phyloP scores from a whole-genome alignment of 2,797 vertebrate genomes.

The Sebastes diaconus region DNA sequence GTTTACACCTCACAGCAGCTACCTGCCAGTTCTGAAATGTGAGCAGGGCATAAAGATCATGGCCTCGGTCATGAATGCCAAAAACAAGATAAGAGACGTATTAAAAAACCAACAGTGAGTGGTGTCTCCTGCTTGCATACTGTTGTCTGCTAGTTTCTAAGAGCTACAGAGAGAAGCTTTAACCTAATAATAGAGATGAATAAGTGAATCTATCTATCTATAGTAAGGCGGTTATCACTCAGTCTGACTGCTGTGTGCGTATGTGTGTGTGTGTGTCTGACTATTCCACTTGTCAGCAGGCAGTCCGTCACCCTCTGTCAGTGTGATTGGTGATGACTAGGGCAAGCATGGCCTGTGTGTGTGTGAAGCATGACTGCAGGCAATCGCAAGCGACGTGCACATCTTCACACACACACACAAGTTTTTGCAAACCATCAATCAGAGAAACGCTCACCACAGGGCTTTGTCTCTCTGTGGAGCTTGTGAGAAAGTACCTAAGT shows the following conservation, averaged over 20 bases:
- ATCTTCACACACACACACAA: background rate
- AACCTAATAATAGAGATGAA: slow-evolving; percentile 28
- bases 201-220: slow-evolving; percentile 3
- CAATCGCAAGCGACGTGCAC: slow-evolving; percentile 5
- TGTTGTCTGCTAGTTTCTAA: background rate
- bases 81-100: background rate
- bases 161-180: background rate
- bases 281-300: slow-evolving; percentile 54
- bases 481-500: background rate
- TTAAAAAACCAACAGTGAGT: background rate
- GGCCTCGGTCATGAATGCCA: background rate
- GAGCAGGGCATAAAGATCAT: background rate
- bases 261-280: background rate
- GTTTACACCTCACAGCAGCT: slow-evolving; percentile 1
- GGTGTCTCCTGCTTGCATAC: background rate
- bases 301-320: slow-evolving; percentile 58
- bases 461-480: slow-evolving; percentile 1
- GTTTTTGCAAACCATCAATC: slow-evolving; percentile 27
- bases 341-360: slow-evolving; percentile 37
- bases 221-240: background rate
- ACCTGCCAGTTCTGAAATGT: background rate
- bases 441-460: slow-evolving; percentile 5
- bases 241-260: background rate
- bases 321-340: slow-evolving; percentile 46
- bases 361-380: slow-evolving; percentile 36